Evolutionary conservation across 2,888 invertebrate species (phyloP).

Genomic region (Melanophora roralis): DNA sequence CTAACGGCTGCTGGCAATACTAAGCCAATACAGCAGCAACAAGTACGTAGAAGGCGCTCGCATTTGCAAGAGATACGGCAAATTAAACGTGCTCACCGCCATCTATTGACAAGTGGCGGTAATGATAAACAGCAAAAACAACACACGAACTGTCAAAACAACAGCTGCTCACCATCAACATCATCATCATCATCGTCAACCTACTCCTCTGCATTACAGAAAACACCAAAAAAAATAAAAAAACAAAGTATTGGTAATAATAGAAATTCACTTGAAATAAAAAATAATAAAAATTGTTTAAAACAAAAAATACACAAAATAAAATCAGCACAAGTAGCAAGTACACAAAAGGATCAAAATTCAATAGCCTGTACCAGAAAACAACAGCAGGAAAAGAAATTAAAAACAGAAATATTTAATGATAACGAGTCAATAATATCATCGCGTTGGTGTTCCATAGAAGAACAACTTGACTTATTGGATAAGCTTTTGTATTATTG

Average conservation of each 20-base stretch:
- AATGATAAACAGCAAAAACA: slow-evolving; percentile 65
- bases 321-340: slow-evolving; percentile 61
- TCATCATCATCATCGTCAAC: slow-evolving; percentile 39
- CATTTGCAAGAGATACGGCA: slow-evolving; percentile 70
- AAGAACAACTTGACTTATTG: slow-evolving; percentile 73
- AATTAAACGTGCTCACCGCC: slow-evolving; percentile 76
- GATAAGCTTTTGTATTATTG: slow-evolving; percentile 73
- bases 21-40: slow-evolving; percentile 37
- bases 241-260: slow-evolving; percentile 59
- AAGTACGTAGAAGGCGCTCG: slow-evolving; percentile 63
- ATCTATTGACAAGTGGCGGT: slow-evolving; percentile 75
- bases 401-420: slow-evolving; percentile 36
- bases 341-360: slow-evolving; percentile 39
- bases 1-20: slow-evolving; percentile 41
- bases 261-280: slow-evolving; percentile 64
- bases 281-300: slow-evolving; percentile 47
- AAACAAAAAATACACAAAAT: slow-evolving; percentile 59
- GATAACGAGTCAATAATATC: slow-evolving; percentile 70
- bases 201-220: slow-evolving; percentile 46
- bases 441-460: slow-evolving; percentile 75
- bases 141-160: slow-evolving; percentile 43
- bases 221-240: slow-evolving; percentile 56
- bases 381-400: slow-evolving; percentile 35
- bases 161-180: slow-evolving; percentile 54
- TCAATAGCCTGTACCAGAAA: neutral